Evolutionary conservation across 23 tunicate species (phyloP).

Genomic region (Ascidia mentula): DNA sequence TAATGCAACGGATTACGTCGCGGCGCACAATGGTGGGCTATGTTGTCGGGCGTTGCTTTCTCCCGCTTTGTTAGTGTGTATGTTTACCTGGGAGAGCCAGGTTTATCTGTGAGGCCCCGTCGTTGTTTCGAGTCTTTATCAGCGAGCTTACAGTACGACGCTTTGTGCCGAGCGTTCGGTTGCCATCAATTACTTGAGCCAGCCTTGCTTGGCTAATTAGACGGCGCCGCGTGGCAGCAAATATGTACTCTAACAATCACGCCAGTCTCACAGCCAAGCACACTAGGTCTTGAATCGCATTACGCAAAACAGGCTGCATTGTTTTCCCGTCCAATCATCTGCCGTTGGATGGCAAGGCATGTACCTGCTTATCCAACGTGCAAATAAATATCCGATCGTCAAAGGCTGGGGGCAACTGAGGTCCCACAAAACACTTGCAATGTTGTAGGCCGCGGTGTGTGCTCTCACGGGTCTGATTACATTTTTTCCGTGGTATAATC

Average conservation of each 20-base stretch:
- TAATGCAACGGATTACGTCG: neutral
- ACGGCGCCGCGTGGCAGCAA: neutral
- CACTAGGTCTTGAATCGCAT: too few species aligned
- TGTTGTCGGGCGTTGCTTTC: neutral
- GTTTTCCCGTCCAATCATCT: too few species aligned
- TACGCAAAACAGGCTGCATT: too few species aligned
- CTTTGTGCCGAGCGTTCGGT: neutral
- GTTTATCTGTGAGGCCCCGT: neutral
- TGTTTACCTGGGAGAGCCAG: neutral
- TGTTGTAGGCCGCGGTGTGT: too few species aligned
- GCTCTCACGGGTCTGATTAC: too few species aligned
- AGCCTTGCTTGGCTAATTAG: neutral
- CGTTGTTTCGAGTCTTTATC: neutral
- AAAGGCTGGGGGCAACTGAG: too few species aligned
- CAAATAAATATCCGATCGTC: too few species aligned
- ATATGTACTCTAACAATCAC: constrained; percentile 5
- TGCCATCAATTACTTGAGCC: neutral
- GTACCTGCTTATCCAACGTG: too few species aligned
- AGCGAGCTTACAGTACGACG: neutral
- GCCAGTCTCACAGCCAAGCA: too few species aligned
- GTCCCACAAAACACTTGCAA: too few species aligned
- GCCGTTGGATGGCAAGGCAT: too few species aligned
- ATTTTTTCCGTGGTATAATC: too few species aligned
- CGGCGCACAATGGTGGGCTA: neutral
- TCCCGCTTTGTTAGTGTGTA: neutral